Evolutionary conservation across 2,888 invertebrate species (phyloP), one percentile per base, ranked within the genome.

Genomic region (Eupithecia tripunctaria): DNA sequence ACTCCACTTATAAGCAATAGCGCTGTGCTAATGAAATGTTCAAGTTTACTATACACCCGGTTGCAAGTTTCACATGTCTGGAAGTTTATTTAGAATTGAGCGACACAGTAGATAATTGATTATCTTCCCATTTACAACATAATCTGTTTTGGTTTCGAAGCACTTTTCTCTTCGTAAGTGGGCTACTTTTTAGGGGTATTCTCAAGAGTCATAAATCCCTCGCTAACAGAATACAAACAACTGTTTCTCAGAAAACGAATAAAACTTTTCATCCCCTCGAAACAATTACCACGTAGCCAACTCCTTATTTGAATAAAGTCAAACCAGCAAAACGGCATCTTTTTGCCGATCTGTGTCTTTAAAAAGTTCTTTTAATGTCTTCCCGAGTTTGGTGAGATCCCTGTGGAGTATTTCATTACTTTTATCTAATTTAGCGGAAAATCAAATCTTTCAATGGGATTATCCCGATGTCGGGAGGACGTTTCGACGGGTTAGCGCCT

Each of bases 371-470:
- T 83, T 83, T 84, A 84, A 84, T 84, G 82, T 84, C 83, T 85
- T 80, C 75, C 75, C 76, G 81, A 79, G 76, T 82, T 81, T 78
- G 81, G 80, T 81, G 81, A 82, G 84, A 85, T 88, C 86, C 84
- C 85, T 82, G 80, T 85, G 85, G 89, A 88, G 89, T 90, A 90
- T 93, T 93, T 92, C 91, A 92, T 93, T 93, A 92, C 93, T 91
- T 90, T 91, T 90, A 93, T 93, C 90, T 90, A 93, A 93, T 94
- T 94, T 93, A 90, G 91, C 89, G 91, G 92, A 93, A 93, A 93
- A 93, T 93, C 93, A 93, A 93, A 93, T 94, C 92, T 89, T 91
- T 92, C 90, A 87, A 92, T 90, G 88, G 87, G 91, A 92, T 94
- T 93, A 93, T 91, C 91, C 89, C 88, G 80, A 78, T 85, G 86